phyloP scores from a whole-genome alignment of 2,888 invertebrate genomes.

The Mesochorus sp. region DNA sequence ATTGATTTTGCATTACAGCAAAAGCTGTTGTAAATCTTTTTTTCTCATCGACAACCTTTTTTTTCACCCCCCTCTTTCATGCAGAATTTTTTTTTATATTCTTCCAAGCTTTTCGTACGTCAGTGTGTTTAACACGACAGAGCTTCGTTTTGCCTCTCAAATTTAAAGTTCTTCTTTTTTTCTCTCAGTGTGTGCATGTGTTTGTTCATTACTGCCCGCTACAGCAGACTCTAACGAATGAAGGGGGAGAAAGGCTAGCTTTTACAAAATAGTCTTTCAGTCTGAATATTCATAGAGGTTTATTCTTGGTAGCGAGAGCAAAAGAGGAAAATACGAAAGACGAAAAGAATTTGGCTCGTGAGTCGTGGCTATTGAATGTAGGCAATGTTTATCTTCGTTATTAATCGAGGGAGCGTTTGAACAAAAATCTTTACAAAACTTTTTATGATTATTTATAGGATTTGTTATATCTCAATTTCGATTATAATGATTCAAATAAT shows the following conservation, averaged over 20 bases:
- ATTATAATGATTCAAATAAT: too few species aligned
- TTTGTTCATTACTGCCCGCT: constrained; percentile 16
- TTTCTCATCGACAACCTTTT: background rate
- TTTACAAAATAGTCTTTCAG: constrained; percentile 38
- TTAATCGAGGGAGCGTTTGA: background rate
- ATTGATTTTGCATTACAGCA: background rate
- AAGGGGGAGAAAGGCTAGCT: constrained; percentile 9
- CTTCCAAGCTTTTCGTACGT: constrained; percentile 4
- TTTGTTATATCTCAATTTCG: too few species aligned
- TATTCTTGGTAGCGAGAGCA: background rate
- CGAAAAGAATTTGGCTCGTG: background rate
- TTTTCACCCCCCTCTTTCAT: background rate
- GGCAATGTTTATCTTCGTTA: background rate
- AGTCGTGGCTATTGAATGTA: background rate
- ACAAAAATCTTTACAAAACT: background rate
- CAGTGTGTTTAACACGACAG: constrained; percentile 31
- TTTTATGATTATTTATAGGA: too few species aligned
- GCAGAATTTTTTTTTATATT: background rate
- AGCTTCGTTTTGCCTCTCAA: constrained; percentile 48
- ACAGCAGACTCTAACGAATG: constrained; percentile 8
- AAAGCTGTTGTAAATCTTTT: background rate
- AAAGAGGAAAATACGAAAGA: background rate
- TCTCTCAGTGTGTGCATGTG: background rate
- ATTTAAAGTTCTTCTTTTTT: constrained; percentile 39
- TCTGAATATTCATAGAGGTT: constrained; percentile 59